Evolutionary conservation across 2,113 vertebrate species (phyloP).

Genomic region (Saguinus imperator): DNA sequence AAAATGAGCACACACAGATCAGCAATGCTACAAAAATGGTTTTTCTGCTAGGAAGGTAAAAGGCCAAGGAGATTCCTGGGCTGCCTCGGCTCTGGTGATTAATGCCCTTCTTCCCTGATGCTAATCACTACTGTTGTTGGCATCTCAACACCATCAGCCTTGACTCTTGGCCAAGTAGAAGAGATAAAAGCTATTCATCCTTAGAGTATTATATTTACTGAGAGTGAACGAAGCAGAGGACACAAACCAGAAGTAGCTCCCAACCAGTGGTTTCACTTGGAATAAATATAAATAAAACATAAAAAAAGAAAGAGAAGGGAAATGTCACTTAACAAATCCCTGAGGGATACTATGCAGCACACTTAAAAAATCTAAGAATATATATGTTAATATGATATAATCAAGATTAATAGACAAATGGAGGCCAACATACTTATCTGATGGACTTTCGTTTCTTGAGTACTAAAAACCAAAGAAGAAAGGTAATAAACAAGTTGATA

Average conservation of each 20-base stretch:
- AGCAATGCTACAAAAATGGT: neutral
- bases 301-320: neutral
- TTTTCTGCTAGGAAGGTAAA: conserved; percentile 18
- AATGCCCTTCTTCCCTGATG: conserved; percentile 46
- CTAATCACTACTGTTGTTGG: conserved; percentile 47
- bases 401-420: conserved; percentile 27
- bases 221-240: neutral
- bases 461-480: neutral
- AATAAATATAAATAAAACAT: conserved; percentile 52
- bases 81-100: conserved; percentile 47
- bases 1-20: neutral
- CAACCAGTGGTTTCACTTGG: conserved; percentile 34
- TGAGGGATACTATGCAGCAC: neutral
- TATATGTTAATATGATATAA: neutral
- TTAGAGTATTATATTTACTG: neutral
- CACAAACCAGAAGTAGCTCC: conserved; percentile 35
- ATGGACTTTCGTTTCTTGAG: neutral
- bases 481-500: neutral
- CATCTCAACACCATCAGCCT: conserved; percentile 48
- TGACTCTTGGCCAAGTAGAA: conserved; percentile 41
- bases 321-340: neutral
- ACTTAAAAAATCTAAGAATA: conserved; percentile 7
- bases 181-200: conserved; percentile 64
- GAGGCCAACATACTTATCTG: neutral
- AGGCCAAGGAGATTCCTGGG: neutral